Base-by-base conservation (phyloP, 2,113 vertebrate genomes). In the Dolichotis patagonum region DNA sequence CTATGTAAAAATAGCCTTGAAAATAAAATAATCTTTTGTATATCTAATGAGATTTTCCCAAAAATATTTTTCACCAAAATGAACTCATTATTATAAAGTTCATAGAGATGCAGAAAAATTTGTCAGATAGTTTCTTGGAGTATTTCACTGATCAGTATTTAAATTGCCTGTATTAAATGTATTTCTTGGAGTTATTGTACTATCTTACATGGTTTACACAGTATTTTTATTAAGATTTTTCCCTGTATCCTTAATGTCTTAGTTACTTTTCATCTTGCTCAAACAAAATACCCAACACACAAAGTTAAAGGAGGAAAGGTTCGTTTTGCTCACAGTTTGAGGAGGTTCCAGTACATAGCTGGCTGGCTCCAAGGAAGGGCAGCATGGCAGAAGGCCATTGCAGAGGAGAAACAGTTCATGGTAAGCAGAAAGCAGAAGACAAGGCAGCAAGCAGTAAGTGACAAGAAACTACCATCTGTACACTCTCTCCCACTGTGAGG, bases 1-100 rank as follows among this genome's bases (percentile, higher is more conserved):
- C 75, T 9, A 75, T 14, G 2, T 62, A 91, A 89, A 7, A 71
- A 26, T 20, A 90, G 41, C 5, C 3, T n/a, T 77, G 30, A 94
- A 86, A 78, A 81, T 65, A 96, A 86, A 14, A 88, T 90, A 35
- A 82, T 58, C 14, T 16, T 71, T 95, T 82, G 58, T 65, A 82
- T 86, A 89, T 87, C 43, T 86, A 78, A 93, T 43, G 9, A 92
- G 17, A 89, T 77, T 82, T 20, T 46, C 65, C 30, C 6, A 0
- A 56, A 88, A 71, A 58, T 35, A 83, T 54, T 93, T 83, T 85
- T 30, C 46, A 38, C 26, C 35, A 63, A 82, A 26, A 56, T 86
- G 20, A 86, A 90, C 43, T 43, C 2, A 54, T 75, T 60, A 85
- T 32, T 35, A 88, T 30, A 19, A 12, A 78, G 8, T 17, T 88